A percentile compares a stretch with the other conserved stretches of the same genome.
These are phyloP conservation scores for Isichthys henryi DNA, from an alignment of 2,113 vertebrate genomes.

Conservation along the genomic window DNA sequence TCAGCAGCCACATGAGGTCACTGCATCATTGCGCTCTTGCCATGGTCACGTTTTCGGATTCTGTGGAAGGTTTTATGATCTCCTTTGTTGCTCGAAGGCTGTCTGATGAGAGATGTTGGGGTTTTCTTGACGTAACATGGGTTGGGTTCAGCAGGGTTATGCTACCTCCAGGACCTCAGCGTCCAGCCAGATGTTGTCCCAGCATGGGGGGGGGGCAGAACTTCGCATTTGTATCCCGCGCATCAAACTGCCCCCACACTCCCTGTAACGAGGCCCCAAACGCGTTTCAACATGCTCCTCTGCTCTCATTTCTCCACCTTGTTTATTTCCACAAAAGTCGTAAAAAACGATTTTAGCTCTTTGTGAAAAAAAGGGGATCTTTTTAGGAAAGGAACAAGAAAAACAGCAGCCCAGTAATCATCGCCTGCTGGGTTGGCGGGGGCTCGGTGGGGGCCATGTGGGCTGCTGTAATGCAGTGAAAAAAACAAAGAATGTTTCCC, in stretches of 20 bases:
- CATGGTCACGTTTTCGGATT: background rate
- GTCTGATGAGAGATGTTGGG: background rate
- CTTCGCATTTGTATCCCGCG: background rate
- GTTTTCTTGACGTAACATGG: background rate
- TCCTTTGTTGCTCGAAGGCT: constrained; percentile 6
- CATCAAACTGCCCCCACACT: background rate
- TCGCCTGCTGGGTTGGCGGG: constrained; percentile 36
- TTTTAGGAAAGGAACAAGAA: constrained; percentile 2
- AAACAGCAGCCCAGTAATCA: constrained; percentile 31
- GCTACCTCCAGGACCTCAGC: background rate
- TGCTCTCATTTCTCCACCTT: background rate
- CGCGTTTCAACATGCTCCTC: background rate
- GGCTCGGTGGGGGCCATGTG: constrained; percentile 43
- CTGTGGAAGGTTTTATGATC: background rate
- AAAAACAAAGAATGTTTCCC: constrained; percentile 32
- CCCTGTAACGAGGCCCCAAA: background rate
- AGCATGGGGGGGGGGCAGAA: background rate
- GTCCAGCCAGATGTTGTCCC: background rate
- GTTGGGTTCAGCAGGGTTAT: background rate
- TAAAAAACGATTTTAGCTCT: background rate
- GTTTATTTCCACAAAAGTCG: constrained; percentile 7
- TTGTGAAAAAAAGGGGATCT: background rate
- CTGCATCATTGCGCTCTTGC: background rate
- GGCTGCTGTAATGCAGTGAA: constrained; percentile 45
- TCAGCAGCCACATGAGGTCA: background rate